A percentile compares a stretch with the other conserved stretches of the same genome.
Evolutionary conservation across 2,888 invertebrate genomes (phyloP).

Genomic region (Amblyteles armatorius): DNA sequence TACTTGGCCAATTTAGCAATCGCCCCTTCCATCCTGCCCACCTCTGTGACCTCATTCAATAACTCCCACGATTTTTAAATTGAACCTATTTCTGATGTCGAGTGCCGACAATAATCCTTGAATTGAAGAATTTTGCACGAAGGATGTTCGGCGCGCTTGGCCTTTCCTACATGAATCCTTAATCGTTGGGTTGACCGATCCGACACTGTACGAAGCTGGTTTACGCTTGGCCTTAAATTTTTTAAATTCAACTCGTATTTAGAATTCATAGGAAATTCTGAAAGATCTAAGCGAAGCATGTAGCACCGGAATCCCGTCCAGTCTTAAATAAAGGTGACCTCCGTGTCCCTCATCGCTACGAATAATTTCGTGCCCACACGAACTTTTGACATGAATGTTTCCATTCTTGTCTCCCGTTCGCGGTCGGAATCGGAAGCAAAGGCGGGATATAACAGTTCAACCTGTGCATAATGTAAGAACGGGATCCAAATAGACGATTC

Average conservation of each 20-base stretch:
- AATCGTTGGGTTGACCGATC: not conserved
- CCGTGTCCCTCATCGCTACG: not conserved
- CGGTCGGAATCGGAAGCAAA: not conserved
- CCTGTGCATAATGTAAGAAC: not conserved
- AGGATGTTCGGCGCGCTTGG: not conserved
- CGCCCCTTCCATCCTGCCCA: not conserved
- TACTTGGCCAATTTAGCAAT: conserved; percentile 5
- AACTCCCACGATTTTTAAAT: not conserved
- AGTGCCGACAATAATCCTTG: not conserved
- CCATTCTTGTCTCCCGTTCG: not conserved
- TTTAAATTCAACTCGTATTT: not conserved
- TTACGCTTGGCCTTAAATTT: not conserved
- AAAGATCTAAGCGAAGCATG: not conserved
- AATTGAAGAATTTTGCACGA: not conserved
- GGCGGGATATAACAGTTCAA: not conserved
- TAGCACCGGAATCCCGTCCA: not conserved
- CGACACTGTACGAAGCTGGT: not conserved
- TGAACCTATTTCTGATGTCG: not conserved
- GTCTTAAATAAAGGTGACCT: not conserved
- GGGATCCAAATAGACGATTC: not conserved
- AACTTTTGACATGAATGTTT: not conserved
- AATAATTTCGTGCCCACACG: not conserved
- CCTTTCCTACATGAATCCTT: not conserved
- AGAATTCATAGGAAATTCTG: not conserved
- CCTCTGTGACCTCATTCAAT: not conserved